phyloP scores from a whole-genome alignment of 2,797 vertebrate genomes.

The Argya squamiceps region DNA sequence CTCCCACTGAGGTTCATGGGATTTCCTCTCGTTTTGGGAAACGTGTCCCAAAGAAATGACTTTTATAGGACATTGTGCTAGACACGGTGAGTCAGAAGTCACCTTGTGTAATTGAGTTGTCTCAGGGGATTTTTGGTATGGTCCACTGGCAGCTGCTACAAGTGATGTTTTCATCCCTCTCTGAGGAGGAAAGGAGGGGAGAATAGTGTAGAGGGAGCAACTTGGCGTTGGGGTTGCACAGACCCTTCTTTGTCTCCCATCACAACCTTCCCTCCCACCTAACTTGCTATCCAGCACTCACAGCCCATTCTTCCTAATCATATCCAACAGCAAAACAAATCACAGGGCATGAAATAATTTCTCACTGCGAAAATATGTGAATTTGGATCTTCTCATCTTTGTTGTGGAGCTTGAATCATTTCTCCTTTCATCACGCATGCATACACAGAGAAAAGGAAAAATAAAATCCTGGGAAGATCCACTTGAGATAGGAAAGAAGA shows the following conservation, averaged over 20 bases:
- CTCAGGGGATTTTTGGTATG: background rate
- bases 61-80: background rate
- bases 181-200: background rate
- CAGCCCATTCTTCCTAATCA: slow-evolving; percentile 33
- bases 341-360: slow-evolving; percentile 40
- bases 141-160: background rate
- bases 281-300: slow-evolving; percentile 2
- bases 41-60: background rate
- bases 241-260: background rate
- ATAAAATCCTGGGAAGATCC: slow-evolving; percentile 52
- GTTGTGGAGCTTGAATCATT: slow-evolving; percentile 59
- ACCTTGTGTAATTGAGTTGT: background rate
- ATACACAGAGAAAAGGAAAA: slow-evolving; percentile 25
- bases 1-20: background rate
- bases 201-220: background rate
- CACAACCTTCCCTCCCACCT: background rate
- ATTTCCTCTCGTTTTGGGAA: slow-evolving; percentile 20
- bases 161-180: background rate
- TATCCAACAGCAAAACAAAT: slow-evolving; percentile 59
- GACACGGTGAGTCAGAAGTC: background rate
- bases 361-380: slow-evolving; percentile 60
- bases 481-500: slow-evolving; percentile 40
- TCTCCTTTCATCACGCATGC: slow-evolving; percentile 52
- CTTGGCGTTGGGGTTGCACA: background rate
- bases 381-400: slow-evolving; percentile 65